A percentile compares a stretch with the other conserved stretches of the same genome.
phyloP scores from a whole-genome alignment of 1,140 invertebrate species.

The Caenorhabditis tropicalis region DNA sequence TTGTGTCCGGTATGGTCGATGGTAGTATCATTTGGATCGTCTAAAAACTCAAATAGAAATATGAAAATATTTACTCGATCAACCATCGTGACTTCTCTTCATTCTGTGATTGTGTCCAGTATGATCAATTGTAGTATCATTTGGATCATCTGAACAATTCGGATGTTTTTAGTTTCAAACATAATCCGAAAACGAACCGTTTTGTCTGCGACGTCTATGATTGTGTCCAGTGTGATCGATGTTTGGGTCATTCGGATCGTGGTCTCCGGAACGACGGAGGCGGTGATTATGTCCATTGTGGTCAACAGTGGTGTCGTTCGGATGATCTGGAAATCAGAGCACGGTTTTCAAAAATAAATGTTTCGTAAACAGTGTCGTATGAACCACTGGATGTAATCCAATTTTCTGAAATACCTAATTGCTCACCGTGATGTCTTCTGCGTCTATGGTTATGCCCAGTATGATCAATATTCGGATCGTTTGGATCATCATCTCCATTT shows the following conservation, averaged over 20 bases:
- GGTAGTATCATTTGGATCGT: slow-evolving; percentile 13
- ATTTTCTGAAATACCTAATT: too few relatives aligned
- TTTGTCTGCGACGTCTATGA: neutral
- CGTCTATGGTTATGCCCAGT: slow-evolving; percentile 12
- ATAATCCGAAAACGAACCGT: neutral
- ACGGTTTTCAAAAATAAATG: too few relatives aligned
- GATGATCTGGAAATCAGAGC: slow-evolving; percentile 22
- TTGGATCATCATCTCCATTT: slow-evolving; percentile 18
- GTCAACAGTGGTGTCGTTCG: neutral
- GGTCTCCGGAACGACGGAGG: neutral
- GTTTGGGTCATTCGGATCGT: slow-evolving; percentile 42
- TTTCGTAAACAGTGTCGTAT: too few relatives aligned
- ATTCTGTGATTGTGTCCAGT: slow-evolving; percentile 41
- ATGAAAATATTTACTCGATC: neutral
- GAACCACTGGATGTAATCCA: too few relatives aligned
- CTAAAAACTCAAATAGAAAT: neutral
- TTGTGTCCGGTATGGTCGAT: slow-evolving; percentile 29
- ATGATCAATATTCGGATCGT: slow-evolving; percentile 35
- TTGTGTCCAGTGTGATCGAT: slow-evolving; percentile 46
- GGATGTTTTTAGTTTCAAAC: neutral
- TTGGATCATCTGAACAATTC: neutral
- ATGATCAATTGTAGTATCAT: neutral
- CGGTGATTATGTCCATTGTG: slow-evolving; percentile 26
- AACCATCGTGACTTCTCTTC: neutral
- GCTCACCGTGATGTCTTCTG: too few relatives aligned